Evolutionary conservation across 2,888 invertebrate species (phyloP), one percentile per base, ranked within the genome.

Genomic region (Labia minor): DNA sequence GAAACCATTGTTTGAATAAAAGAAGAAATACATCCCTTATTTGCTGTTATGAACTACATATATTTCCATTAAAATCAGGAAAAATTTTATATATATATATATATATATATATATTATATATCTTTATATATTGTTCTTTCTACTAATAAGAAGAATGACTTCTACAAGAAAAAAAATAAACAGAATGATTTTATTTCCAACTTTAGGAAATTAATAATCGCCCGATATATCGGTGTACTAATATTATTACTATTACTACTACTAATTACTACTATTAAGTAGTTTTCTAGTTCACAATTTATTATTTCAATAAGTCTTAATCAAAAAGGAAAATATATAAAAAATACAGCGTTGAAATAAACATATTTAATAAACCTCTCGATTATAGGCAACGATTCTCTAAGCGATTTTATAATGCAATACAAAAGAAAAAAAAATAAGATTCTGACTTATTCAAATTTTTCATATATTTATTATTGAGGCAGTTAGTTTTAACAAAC

Each of bases 51-150:
- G 49, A 49, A 49, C 49, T 49, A 14, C 49, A 49, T 49, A 49
- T n/a, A n/a, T n/a, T n/a, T n/a, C n/a, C 26, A 26, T 26, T 26
- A 26, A 26, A 26, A 26, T 6, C 3, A 26, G 8, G 14, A 49
- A 49, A 11, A 11, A 49, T 4, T n/a, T n/a, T n/a, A n/a, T n/a
- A n/a, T n/a, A n/a, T n/a, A n/a, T n/a, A n/a, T n/a, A n/a, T n/a
- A n/a, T n/a, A n/a, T 8, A 49, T 49, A 14, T 8, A 49, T 3
- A 49, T 49, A 8, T 49, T 49, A 49, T 49, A 49, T 16, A 49
- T 49, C 49, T 49, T 49, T 49, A 49, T n/a, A n/a, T 49, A 49
- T 49, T 49, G 49, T 49, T 49, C 49, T 49, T 49, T 49, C 49
- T 49, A 49, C 26, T 8, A 26, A 6, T 26, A 26, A 26, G 26